Evolutionary conservation across 2,797 vertebrate genomes (phyloP).

Genomic region (Chaunax sp.): DNA sequence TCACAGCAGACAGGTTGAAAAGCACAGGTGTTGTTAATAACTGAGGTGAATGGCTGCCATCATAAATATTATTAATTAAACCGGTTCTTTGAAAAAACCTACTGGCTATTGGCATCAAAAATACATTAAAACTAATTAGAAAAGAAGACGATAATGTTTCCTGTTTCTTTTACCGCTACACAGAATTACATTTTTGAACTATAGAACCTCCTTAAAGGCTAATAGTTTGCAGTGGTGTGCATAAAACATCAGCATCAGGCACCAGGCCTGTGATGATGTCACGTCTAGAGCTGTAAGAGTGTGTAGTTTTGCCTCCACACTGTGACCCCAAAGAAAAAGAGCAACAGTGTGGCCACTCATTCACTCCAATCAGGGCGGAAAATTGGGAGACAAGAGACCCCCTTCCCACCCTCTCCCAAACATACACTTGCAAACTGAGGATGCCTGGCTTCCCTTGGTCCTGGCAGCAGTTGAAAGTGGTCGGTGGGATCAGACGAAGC

Average conservation of each 20-base stretch:
- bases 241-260: constrained; percentile 16
- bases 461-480: constrained; percentile 86
- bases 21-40: not conserved
- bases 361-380: constrained; percentile 99
- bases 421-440: constrained; percentile 48
- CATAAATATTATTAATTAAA: not conserved
- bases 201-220: constrained; percentile 5
- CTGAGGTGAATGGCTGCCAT: not conserved
- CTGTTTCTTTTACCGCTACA: not conserved
- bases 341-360: constrained; percentile 85
- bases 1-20: not conserved
- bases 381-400: constrained; percentile 91
- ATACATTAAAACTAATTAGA: constrained; percentile 1
- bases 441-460: constrained; percentile 78
- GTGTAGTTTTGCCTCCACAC: constrained; percentile 41
- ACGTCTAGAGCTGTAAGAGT: constrained; percentile 54
- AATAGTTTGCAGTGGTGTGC: not conserved
- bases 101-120: not conserved
- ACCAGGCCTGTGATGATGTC: constrained; percentile 66
- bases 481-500: constrained; percentile 73
- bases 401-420: constrained; percentile 55
- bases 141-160: not conserved
- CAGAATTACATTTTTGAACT: not conserved
- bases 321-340: constrained; percentile 48
- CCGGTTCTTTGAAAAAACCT: not conserved